Base-by-base conservation (phyloP, 2,888 invertebrate genomes). In the Eupithecia pulchellata region DNA sequence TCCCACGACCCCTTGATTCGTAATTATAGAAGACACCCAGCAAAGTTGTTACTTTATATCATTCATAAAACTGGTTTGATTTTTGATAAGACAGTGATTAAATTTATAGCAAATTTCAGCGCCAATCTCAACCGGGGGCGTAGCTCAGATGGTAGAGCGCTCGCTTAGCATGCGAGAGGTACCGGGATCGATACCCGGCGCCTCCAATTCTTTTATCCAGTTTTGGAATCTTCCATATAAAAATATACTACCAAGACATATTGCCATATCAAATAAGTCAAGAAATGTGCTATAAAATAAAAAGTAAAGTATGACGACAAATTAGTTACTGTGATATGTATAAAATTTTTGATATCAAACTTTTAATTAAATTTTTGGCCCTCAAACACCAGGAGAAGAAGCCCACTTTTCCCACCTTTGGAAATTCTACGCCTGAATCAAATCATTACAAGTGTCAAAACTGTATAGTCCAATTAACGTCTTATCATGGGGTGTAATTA, bases 111-210 rank as follows among this genome's bases (percentile, higher is more conserved):
- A 36, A 61, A 25, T 20, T 61, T 61, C 25, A 34, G 13, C 4
- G 0, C 0, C 1, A 5, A 25, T 34, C 2, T 11, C 29, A 20
- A 71, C 65, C 68, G 72, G 72, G 72, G 72, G 72, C 77, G 78
- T 78, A 79, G 79, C 78, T 79, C 79, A 94, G 94, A 94, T 94
- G 94, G 94, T 94, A 94, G 94, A 94, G 94, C 93, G 94, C 94
- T 94, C 94, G 93, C 94, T 94, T 94, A 94, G 93, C 93, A 94
- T 94, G 94, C 87, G 93, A 94, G 94, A 94, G 92, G 94, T 94
- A 94, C 93, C 92, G 93, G 85, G 85, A 85, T 85, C 84, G 84
- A 84, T 84, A 84, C 85, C 84, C 84, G 83, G 84, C 84, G 84
- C 84, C 84, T 84, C 84, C 84, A 84, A 74, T 61, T 36, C 13